Evolutionary conservation across 2,113 vertebrate genomes (phyloP).

Genomic region (Rhineura floridana): DNA sequence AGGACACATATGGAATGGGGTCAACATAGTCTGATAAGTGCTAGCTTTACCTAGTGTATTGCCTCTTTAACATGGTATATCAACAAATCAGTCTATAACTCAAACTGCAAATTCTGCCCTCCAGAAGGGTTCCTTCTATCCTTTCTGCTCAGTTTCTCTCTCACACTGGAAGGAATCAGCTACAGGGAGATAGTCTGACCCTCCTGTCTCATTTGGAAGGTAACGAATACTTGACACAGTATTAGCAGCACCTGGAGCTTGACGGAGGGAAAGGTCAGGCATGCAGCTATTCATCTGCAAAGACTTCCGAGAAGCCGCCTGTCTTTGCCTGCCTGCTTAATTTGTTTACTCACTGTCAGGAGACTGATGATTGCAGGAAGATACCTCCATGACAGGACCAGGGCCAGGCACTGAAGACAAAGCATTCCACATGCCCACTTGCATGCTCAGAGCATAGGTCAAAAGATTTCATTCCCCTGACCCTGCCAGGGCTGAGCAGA

Average conservation of each 20-base stretch:
- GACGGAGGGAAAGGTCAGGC: background rate
- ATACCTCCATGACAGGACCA: background rate
- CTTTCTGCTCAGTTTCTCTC: background rate
- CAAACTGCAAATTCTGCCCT: background rate
- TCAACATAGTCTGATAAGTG: background rate
- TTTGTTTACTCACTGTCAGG: background rate
- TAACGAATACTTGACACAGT: constrained; percentile 50
- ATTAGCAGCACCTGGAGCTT: constrained; percentile 34
- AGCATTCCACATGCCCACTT: background rate
- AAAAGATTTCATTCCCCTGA: background rate
- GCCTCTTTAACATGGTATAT: background rate
- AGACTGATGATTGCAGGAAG: constrained; percentile 1
- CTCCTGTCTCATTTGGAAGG: background rate
- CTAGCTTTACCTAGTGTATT: background rate
- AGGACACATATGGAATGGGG: background rate
- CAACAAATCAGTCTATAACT: background rate
- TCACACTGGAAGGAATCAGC: constrained; percentile 10
- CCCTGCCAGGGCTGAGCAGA: too few species aligned
- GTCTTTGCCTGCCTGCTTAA: background rate
- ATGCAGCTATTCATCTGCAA: background rate
- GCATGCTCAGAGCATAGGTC: background rate
- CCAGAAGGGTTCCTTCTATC: background rate
- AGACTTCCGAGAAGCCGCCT: constrained; percentile 7
- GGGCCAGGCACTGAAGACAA: background rate
- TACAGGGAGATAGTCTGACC: background rate